Evolutionary conservation across 2,113 vertebrate genomes (phyloP).

Genomic region (Cairina moschata): DNA sequence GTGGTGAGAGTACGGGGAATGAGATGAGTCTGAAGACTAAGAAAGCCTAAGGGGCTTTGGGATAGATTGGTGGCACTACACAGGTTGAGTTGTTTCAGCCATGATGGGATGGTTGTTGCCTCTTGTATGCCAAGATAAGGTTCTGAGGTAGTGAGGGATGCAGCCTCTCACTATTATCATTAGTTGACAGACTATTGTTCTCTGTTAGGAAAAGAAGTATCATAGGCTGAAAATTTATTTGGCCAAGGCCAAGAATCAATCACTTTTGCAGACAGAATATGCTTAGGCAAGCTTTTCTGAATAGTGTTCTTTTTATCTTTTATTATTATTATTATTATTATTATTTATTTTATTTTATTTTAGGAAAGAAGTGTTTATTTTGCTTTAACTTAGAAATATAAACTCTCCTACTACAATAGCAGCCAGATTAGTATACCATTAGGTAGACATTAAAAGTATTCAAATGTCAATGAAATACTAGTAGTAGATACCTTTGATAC

Average conservation of each 20-base stretch:
- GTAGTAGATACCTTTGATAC: background rate
- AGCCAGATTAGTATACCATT: background rate
- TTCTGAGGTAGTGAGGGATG: background rate
- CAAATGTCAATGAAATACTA: background rate
- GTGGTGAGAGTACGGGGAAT: background rate
- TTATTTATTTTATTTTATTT: background rate
- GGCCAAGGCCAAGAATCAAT: background rate
- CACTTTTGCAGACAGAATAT: background rate
- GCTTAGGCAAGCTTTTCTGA: constrained; percentile 1
- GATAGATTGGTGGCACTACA: background rate
- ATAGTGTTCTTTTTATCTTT: background rate
- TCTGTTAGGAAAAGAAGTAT: background rate
- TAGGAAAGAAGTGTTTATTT: background rate
- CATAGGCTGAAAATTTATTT: background rate
- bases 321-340: too few relatives aligned
- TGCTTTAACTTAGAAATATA: background rate
- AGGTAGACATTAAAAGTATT: background rate
- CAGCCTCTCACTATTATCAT: background rate
- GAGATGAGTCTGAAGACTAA: background rate
- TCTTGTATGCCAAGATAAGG: background rate
- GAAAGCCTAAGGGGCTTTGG: background rate
- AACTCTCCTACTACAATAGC: background rate
- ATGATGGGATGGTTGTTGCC: background rate
- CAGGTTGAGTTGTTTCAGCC: background rate
- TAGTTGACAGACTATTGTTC: background rate